Percentiles rank a stretch among this genome's conserved stretches.
Conservation (phyloP, 2,888 invertebrate species). For the Thelaira solivaga region DNA sequence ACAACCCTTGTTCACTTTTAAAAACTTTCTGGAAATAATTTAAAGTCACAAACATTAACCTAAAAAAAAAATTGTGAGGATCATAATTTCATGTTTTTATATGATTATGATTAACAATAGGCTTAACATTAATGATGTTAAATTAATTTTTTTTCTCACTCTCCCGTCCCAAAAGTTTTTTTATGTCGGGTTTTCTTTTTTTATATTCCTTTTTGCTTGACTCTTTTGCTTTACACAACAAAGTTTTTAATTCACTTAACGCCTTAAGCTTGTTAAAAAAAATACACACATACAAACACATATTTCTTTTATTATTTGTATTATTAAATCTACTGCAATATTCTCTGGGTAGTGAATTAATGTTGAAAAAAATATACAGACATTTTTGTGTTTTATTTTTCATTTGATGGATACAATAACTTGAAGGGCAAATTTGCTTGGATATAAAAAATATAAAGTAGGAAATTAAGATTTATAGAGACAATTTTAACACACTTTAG, state of each 20-base stretch:
- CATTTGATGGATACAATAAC: conserved; percentile 19
- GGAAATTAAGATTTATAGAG: conserved; percentile 57
- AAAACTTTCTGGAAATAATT: too few species aligned
- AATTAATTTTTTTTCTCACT: too few species aligned
- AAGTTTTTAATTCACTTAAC: conserved; percentile 57
- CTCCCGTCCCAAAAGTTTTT: background rate
- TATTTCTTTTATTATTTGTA: background rate
- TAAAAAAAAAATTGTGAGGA: too few species aligned
- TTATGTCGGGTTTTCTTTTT: background rate
- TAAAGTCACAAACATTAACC: too few species aligned
- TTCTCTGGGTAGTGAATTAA: background rate
- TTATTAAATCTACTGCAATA: background rate
- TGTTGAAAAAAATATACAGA: background rate
- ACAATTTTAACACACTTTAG: conserved; percentile 44
- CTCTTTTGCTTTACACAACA: conserved; percentile 3
- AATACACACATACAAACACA: background rate
- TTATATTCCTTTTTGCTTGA: background rate
- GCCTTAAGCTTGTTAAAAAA: conserved; percentile 35
- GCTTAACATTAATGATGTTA: too few species aligned
- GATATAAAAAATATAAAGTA: background rate
- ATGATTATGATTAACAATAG: too few species aligned
- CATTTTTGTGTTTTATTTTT: conserved; percentile 18
- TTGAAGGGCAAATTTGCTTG: conserved; percentile 17
- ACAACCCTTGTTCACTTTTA: too few species aligned
- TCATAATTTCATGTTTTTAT: too few species aligned